phyloP scores from a whole-genome alignment of 64 coral and sea anemone genomes.

The Montipora efflorescens region DNA sequence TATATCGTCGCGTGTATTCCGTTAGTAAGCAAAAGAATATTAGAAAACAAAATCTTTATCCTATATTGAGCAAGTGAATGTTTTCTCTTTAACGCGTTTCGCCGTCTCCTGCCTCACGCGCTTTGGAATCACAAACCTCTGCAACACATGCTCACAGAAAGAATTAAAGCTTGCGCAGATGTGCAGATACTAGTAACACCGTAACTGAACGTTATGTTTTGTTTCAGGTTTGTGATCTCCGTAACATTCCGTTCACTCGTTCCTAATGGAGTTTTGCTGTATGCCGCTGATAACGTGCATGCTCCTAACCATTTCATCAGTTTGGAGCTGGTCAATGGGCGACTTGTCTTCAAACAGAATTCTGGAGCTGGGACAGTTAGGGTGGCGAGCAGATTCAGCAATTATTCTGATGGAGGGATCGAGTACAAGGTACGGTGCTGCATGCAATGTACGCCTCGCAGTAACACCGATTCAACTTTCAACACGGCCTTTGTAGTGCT shows the following conservation, averaged over 20 bases:
- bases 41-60: too few relatives aligned
- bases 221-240: conserved; percentile 79
- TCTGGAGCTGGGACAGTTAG: conserved; percentile 63
- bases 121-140: too few relatives aligned
- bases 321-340: conserved; percentile 85
- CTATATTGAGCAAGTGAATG: too few relatives aligned
- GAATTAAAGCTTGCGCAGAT: too few relatives aligned
- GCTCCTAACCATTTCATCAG: conserved; percentile 78
- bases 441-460: not conserved
- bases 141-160: too few relatives aligned
- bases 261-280: conserved; percentile 88
- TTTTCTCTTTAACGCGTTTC: too few relatives aligned
- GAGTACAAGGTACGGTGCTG: conserved; percentile 68
- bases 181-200: not conserved
- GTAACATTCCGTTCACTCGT: conserved; percentile 88
- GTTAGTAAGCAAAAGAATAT: too few relatives aligned
- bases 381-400: conserved; percentile 59
- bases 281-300: conserved; percentile 59
- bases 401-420: conserved; percentile 79
- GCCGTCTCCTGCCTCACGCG: too few relatives aligned
- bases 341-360: conserved; percentile 88
- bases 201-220: not conserved
- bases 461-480: too few relatives aligned
- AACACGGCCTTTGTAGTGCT: too few relatives aligned
- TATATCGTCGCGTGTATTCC: too few relatives aligned